Evolutionary conservation across 2,113 vertebrate species (phyloP).

Genomic region (Phyllopteryx taeniolatus): DNA sequence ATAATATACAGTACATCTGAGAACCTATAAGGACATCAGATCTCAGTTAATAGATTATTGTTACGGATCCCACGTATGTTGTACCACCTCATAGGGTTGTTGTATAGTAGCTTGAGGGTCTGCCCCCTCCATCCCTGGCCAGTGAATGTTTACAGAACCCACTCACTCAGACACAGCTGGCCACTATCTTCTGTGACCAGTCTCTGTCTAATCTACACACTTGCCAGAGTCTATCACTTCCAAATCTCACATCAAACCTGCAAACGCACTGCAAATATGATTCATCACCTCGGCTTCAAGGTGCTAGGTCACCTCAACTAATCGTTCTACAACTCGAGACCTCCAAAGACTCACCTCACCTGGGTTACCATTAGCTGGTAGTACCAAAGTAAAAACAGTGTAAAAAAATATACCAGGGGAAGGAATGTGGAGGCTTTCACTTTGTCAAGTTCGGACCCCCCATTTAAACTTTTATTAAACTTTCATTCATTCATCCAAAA

Average conservation of each 20-base stretch:
- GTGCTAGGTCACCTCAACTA: constrained; percentile 39
- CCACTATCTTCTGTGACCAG: constrained; percentile 53
- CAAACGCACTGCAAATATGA: constrained; percentile 33
- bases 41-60: background rate
- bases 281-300: constrained; percentile 52
- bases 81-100: constrained; percentile 33
- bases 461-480: background rate
- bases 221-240: constrained; percentile 51
- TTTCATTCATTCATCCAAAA: too few relatives aligned
- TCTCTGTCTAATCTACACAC: constrained; percentile 58
- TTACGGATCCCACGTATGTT: constrained; percentile 44
- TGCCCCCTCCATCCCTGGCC: constrained; percentile 35
- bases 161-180: constrained; percentile 59
- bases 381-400: constrained; percentile 8
- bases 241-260: constrained; percentile 30
- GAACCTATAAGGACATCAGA: background rate
- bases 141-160: constrained; percentile 62
- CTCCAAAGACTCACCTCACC: constrained; percentile 39
- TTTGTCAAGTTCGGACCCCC: background rate
- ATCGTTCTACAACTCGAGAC: constrained; percentile 47
- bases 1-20: constrained; percentile 8
- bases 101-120: constrained; percentile 17
- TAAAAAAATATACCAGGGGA: constrained; percentile 25
- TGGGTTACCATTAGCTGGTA: constrained; percentile 24
- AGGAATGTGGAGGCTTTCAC: background rate